Evolutionary conservation across 1,140 invertebrate species (phyloP).

Genomic region (Panagrolaimus sp.): DNA sequence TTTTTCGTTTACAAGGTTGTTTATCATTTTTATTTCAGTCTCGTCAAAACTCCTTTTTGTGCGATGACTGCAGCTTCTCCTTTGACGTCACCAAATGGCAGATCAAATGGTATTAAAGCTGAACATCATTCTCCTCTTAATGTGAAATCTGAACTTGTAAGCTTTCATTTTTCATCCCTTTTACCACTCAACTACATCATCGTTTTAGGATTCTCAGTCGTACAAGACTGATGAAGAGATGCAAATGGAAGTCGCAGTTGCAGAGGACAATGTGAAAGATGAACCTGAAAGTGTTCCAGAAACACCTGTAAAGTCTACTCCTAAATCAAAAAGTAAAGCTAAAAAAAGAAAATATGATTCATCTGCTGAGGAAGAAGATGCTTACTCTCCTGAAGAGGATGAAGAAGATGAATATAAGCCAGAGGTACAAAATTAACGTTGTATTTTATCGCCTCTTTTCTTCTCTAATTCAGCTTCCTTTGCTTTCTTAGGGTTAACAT

Average conservation of each 20-base stretch:
- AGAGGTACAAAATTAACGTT: constrained; percentile 2
- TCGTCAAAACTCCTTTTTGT: background rate
- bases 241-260: constrained; percentile 19
- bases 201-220: constrained; percentile 3
- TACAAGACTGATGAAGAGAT: constrained; percentile 18
- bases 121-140: background rate
- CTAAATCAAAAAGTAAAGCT: background rate
- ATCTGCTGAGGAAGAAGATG: constrained; percentile 11
- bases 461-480: background rate
- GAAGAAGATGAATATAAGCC: constrained; percentile 1
- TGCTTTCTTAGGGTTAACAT: too few species aligned
- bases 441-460: background rate
- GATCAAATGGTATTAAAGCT: constrained; percentile 7
- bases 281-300: background rate
- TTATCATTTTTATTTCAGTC: too few species aligned
- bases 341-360: background rate
- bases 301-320: constrained; percentile 1
- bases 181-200: background rate
- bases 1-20: too few species aligned
- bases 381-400: background rate
- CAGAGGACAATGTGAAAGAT: constrained; percentile 4
- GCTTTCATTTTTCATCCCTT: constrained; percentile 5
- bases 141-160: constrained; percentile 1
- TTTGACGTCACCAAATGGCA: background rate
- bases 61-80: background rate